These are phyloP conservation scores for Hiodon tergisus DNA, from an alignment of 2,113 vertebrate species.

Conservation along the genomic window DNA sequence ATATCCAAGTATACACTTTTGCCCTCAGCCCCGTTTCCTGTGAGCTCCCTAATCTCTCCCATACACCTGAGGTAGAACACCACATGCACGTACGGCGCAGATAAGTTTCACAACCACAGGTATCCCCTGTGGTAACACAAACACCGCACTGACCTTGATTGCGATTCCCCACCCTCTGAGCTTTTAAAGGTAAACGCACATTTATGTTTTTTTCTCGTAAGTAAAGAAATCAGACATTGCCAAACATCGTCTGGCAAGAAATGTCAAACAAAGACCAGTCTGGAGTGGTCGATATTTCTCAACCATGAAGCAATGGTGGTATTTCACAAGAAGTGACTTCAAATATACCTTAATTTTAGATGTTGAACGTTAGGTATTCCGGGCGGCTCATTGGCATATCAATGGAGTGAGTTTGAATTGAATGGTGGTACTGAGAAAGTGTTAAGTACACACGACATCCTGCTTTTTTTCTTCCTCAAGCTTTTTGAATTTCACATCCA, in stretches of 20 bases:
- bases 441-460: background rate
- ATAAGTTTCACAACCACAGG: slow-evolving; percentile 10
- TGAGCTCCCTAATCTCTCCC: slow-evolving; percentile 10
- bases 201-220: background rate
- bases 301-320: background rate
- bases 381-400: background rate
- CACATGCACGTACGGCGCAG: slow-evolving; percentile 10
- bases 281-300: background rate
- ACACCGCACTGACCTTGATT: slow-evolving; percentile 12
- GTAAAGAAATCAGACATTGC: background rate
- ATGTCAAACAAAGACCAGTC: background rate
- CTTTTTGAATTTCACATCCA: background rate
- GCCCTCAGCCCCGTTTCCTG: background rate
- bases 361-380: background rate
- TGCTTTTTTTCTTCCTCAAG: background rate
- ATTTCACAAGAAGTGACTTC: background rate
- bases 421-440: slow-evolving; percentile 7
- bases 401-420: slow-evolving; percentile 8
- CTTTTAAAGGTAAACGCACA: background rate
- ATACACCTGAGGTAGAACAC: slow-evolving; percentile 12
- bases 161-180: background rate
- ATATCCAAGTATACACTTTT: background rate
- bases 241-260: background rate
- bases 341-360: background rate
- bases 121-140: slow-evolving; percentile 13